These are phyloP conservation scores for Drosophila tani DNA, from an alignment of 1,140 invertebrate genomes.

Conservation along the genomic window DNA sequence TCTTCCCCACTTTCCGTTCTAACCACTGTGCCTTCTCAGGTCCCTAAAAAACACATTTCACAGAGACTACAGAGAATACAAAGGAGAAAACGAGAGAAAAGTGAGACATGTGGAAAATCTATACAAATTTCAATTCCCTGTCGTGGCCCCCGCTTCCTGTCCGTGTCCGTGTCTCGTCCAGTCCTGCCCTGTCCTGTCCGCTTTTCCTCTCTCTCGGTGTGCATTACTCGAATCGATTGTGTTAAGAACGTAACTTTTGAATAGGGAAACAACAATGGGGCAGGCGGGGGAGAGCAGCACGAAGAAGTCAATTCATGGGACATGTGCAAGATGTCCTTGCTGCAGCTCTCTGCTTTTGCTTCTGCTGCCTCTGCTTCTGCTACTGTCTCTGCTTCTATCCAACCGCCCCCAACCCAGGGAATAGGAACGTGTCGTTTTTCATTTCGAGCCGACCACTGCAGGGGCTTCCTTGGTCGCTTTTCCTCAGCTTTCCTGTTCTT, in stretches of 20 bases:
- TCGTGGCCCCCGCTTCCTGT: conserved; percentile 5
- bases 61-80: conserved; percentile 1
- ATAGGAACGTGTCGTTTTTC: conserved; percentile 77
- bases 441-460: conserved; percentile 70
- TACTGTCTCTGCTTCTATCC: conserved; percentile 1
- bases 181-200: background rate
- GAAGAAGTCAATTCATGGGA: conserved; percentile 44
- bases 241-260: conserved; percentile 67
- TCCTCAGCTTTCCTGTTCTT: conserved; percentile 31
- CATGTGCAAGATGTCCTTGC: conserved; percentile 63
- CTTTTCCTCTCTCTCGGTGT: conserved; percentile 32
- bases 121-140: conserved; percentile 47
- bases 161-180: background rate
- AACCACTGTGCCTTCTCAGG: background rate
- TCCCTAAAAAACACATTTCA: background rate
- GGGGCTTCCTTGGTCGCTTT: conserved; percentile 64
- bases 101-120: conserved; percentile 60
- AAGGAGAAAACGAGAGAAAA: background rate
- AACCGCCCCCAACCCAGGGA: background rate
- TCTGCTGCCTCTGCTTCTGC: background rate
- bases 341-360: conserved; percentile 14
- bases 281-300: background rate
- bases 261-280: conserved; percentile 18
- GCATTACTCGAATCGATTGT: conserved; percentile 73
- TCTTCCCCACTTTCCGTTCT: too few relatives aligned